Evolutionary conservation across 2,888 invertebrate genomes (phyloP).

Genomic region (Drosophila testacea): DNA sequence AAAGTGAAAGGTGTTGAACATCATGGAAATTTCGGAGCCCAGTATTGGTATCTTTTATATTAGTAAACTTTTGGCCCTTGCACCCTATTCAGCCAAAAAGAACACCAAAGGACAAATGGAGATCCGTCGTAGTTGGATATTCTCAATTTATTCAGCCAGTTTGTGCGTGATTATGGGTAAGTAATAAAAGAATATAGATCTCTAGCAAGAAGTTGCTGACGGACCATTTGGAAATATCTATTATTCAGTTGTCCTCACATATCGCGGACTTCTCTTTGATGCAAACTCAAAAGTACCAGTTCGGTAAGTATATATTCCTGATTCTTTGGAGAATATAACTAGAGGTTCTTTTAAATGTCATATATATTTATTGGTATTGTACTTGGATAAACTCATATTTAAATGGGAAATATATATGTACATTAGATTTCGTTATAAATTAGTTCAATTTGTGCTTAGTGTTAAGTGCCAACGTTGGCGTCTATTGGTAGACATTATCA

Average conservation of each 20-base stretch:
- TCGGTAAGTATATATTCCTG: constrained; percentile 71
- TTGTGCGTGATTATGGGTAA: constrained; percentile 81
- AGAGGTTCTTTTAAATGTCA: not conserved
- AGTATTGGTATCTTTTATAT: constrained; percentile 83
- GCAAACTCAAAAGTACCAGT: constrained; percentile 83
- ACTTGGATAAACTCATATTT: not conserved
- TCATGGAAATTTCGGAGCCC: constrained; percentile 83
- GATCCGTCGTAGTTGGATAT: constrained; percentile 79
- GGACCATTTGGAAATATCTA: not conserved
- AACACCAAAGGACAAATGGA: constrained; percentile 77
- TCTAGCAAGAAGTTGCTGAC: not conserved
- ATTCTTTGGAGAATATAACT: not conserved
- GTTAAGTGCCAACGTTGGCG: too few relatives aligned
- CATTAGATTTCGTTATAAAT: too few relatives aligned
- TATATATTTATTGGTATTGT: not conserved
- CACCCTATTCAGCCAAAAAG: constrained; percentile 79
- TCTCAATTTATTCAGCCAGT: constrained; percentile 78
- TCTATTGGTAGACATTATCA: not conserved
- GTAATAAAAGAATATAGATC: constrained; percentile 7
- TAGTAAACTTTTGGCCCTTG: constrained; percentile 82
- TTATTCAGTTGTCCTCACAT: constrained; percentile 79
- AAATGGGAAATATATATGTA: not conserved
- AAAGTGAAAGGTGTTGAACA: constrained; percentile 27
- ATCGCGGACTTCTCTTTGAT: constrained; percentile 83
- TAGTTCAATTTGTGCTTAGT: not conserved